Evolutionary conservation across 2,888 invertebrate genomes (phyloP), one percentile per base, ranked within the genome.

Genomic region (Pachydiplax longipennis): DNA sequence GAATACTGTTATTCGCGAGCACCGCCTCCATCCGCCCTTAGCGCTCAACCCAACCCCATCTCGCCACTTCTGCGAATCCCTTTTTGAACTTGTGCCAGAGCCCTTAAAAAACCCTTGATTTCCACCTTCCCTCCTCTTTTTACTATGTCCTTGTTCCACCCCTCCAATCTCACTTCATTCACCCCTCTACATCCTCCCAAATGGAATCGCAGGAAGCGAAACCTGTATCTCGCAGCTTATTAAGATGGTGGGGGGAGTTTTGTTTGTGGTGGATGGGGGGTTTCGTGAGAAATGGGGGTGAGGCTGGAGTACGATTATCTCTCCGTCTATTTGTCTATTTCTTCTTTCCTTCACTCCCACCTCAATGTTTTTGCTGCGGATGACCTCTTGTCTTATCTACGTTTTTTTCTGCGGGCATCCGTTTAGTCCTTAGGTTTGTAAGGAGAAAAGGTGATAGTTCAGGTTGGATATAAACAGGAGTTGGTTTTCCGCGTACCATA

Each of bases 201-300:
- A n/a, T 65, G 61, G 48, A 65, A 87, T 87, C 87, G 61, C 87
- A 87, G 87, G 87, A 87, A 87, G 87, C 87, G 61, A 61, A 87
- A 87, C 87, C 87, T 87, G 87, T 87, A 58, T 58, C 61, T 87
- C 61, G 35, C 61, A 22, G 12, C 6, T n/a, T 35, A 10, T 58
- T 35, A 87, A 61, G 87, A 61, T 58, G 31, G 35, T 87, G 22
- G 58, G 65, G 82, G 82, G 82, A 25, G 82, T 82, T 82, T 25
- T 13, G 80, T 18, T 15, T 53, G 48, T 53, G 53, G 53, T 48
- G 53, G 53, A 53, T 18, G 18, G 53, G 53, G 18, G 37, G 37
- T 2, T 5, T 37, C 37, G 37, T 53, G 53, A 53, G 53, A 53
- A 53, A 53, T 53, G 53, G 53, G 53, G 53, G 18, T 53, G 53